Conservation (phyloP, 92 coral and sea anemone genomes). For the Montipora capitata region DNA sequence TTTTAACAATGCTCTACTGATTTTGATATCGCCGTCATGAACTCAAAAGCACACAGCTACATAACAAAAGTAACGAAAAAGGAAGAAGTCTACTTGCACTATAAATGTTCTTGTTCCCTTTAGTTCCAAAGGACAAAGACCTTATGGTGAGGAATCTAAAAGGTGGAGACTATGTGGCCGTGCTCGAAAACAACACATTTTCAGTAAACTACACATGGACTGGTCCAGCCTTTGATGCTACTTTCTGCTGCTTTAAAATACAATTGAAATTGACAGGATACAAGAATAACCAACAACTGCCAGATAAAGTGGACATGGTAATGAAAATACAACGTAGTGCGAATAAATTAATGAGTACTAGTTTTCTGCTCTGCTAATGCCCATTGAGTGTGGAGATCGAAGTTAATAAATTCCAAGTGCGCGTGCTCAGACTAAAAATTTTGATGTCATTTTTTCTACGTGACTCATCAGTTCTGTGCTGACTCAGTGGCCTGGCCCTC, state of each 20-base stretch:
- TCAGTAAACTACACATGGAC: conserved; percentile 32
- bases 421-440: too few relatives aligned
- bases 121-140: conserved; percentile 17
- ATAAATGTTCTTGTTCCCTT: background rate
- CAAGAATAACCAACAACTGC: background rate
- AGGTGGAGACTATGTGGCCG: background rate
- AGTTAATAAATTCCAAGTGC: too few relatives aligned
- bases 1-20: too few relatives aligned
- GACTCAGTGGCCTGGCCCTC: too few relatives aligned
- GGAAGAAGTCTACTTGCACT: background rate
- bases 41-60: too few relatives aligned
- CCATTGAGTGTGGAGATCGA: too few relatives aligned
- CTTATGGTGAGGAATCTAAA: background rate
- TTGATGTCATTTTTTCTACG: too few relatives aligned
- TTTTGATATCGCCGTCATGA: too few relatives aligned
- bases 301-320: background rate
- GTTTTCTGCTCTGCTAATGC: too few relatives aligned
- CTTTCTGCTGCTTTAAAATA: background rate
- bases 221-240: conserved; percentile 28
- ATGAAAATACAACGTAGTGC: background rate
- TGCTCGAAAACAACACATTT: conserved; percentile 8
- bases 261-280: conserved; percentile 32
- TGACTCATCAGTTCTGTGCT: too few relatives aligned
- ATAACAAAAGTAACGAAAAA: too few relatives aligned
- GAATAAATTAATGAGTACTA: too few relatives aligned